Evolutionary conservation across 2,113 vertebrate genomes (phyloP).

Genomic region (Barnardius zonarius): DNA sequence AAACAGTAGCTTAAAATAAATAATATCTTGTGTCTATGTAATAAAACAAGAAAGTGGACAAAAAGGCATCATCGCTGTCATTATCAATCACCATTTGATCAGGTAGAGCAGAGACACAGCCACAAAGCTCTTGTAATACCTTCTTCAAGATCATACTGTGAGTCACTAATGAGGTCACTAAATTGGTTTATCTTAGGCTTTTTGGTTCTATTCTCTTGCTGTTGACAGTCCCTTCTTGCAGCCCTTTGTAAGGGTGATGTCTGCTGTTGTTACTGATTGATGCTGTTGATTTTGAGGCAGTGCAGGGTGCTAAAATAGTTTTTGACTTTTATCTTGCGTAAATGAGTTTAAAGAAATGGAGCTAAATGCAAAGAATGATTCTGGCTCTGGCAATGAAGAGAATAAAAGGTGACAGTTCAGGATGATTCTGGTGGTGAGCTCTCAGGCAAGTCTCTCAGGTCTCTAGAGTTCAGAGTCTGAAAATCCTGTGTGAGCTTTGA

Average conservation of each 20-base stretch:
- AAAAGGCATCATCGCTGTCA: background rate
- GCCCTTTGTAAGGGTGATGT: background rate
- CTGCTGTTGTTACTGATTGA: background rate
- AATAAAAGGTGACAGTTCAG: background rate
- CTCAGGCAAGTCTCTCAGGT: background rate
- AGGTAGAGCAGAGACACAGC: background rate
- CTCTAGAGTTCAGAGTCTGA: background rate
- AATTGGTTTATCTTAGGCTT: background rate
- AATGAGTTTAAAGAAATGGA: background rate
- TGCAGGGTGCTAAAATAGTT: background rate
- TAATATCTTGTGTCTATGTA: fast-evolving
- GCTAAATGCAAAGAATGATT: background rate
- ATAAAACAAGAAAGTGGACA: background rate
- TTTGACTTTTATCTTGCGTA: background rate
- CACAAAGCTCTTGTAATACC: background rate
- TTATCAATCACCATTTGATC: background rate
- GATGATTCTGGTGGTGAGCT: background rate
- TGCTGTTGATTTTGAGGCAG: background rate
- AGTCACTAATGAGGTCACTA: background rate
- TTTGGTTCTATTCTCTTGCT: background rate
- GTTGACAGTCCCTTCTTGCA: background rate
- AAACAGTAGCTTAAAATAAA: background rate
- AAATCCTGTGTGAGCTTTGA: background rate
- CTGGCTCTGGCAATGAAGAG: background rate
- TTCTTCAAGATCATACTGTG: background rate